Evolutionary conservation across 1,140 invertebrate species (phyloP).

Genomic region (Aphelenchoides fujianensis): DNA sequence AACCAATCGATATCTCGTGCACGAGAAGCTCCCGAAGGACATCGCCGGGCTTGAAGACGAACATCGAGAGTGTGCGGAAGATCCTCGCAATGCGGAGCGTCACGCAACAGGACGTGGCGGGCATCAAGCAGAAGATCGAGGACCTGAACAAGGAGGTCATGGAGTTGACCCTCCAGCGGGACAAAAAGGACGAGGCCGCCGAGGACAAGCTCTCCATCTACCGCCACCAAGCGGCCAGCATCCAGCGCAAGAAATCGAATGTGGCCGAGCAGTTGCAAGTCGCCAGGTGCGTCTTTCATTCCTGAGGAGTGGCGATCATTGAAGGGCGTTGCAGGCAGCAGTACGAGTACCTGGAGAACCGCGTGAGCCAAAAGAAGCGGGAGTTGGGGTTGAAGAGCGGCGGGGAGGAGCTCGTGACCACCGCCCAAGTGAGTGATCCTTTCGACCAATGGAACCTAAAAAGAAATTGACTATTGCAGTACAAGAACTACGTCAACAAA

Average conservation of each 20-base stretch:
- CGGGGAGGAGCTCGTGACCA: slow-evolving; percentile 38
- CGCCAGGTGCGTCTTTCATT: slow-evolving; percentile 25
- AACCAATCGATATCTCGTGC: slow-evolving; percentile 34
- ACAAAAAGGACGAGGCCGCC: slow-evolving; percentile 38
- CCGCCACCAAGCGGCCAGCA: slow-evolving; percentile 40
- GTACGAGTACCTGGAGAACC: slow-evolving; percentile 35
- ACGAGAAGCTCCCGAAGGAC: slow-evolving; percentile 45
- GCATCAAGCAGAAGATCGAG: slow-evolving; percentile 47
- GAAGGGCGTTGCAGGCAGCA: slow-evolving; percentile 42
- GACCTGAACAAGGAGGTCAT: slow-evolving; percentile 46
- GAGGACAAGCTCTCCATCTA: slow-evolving; percentile 49
- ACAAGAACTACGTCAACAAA: slow-evolving; percentile 45
- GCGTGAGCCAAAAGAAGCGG: slow-evolving; percentile 23
- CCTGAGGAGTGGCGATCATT: not conserved
- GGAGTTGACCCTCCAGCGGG: slow-evolving; percentile 40
- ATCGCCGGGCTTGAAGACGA: slow-evolving; percentile 28
- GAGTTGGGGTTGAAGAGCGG: slow-evolving; percentile 39
- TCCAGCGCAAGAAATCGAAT: slow-evolving; percentile 43
- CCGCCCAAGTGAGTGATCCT: slow-evolving; percentile 35
- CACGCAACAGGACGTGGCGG: slow-evolving; percentile 33
- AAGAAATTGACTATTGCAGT: slow-evolving; percentile 25
- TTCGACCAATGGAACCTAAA: too few species aligned
- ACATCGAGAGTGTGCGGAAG: slow-evolving; percentile 44
- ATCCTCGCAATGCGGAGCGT: slow-evolving; percentile 39
- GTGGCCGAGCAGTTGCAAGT: slow-evolving; percentile 38